Percentiles rank a stretch among this genome's conserved stretches.
phyloP scores from a whole-genome alignment of 2,797 vertebrate species.

The Helarctos malayanus region DNA sequence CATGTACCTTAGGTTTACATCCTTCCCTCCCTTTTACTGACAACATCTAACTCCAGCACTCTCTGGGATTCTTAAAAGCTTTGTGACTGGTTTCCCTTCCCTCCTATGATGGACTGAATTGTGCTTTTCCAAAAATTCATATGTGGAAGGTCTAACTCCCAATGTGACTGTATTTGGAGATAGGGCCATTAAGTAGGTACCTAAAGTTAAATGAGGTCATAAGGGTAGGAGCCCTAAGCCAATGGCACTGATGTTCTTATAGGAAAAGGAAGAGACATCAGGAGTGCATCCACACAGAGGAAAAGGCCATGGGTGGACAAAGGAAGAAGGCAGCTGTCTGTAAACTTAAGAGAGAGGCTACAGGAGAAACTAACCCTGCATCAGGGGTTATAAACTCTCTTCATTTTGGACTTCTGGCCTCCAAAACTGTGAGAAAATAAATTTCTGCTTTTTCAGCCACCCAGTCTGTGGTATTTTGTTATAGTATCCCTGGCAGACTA shows the following conservation, averaged over 20 bases:
- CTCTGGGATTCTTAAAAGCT: not conserved
- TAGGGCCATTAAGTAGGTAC: not conserved
- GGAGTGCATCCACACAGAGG: not conserved
- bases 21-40: not conserved
- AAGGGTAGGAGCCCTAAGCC: not conserved
- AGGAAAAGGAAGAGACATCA: not conserved
- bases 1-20: not conserved
- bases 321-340: not conserved
- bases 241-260: not conserved
- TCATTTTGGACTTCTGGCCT: not conserved
- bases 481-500: not conserved
- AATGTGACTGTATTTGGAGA: not conserved
- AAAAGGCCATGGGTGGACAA: not conserved
- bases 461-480: not conserved
- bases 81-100: not conserved
- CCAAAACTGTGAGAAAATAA: not conserved
- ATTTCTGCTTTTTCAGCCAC: not conserved
- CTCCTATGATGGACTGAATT: not conserved
- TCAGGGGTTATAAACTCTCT: not conserved
- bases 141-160: not conserved
- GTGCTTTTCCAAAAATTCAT: not conserved
- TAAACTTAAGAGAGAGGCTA: not conserved
- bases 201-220: not conserved
- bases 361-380: not conserved
- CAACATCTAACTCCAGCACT: not conserved